A percentile compares a stretch with the other conserved stretches of the same genome.
Evolutionary conservation across 2,113 vertebrate genomes (phyloP).

Genomic region (Pao palembangensis): DNA sequence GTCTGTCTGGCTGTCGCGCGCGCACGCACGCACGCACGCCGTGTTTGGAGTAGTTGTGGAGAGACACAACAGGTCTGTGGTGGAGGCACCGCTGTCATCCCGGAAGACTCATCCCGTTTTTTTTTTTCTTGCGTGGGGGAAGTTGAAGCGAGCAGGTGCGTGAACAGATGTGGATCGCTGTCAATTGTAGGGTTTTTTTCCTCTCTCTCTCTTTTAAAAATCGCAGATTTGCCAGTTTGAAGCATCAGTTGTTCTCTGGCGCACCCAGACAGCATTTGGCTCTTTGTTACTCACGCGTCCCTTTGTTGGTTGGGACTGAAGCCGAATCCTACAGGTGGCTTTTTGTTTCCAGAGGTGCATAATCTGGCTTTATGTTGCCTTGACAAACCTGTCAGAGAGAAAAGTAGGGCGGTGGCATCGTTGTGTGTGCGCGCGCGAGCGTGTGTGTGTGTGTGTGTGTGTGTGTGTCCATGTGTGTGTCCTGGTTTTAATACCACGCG

Average conservation of each 20-base stretch:
- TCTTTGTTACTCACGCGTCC: too few species aligned
- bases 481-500: too few species aligned
- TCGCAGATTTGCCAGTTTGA: background rate
- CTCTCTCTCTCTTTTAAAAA: background rate
- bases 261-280: background rate
- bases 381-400: slow-evolving; percentile 2
- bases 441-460: background rate
- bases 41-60: slow-evolving; percentile 35
- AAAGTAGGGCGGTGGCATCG: slow-evolving; percentile 44
- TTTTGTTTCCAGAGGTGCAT: slow-evolving; percentile 4
- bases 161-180: background rate
- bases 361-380: background rate
- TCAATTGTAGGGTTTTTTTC: background rate
- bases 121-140: slow-evolving; percentile 23
- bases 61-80: slow-evolving; percentile 20
- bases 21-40: background rate
- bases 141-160: slow-evolving; percentile 68
- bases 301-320: background rate
- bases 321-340: slow-evolving; percentile 54
- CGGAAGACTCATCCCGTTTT: slow-evolving; percentile 32
- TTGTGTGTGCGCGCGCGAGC: background rate
- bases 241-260: background rate
- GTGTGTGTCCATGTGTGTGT: background rate
- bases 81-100: slow-evolving; percentile 28
- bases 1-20: background rate